Evolutionary conservation across 2,888 invertebrate species (phyloP), one percentile per base, ranked within the genome.

Genomic region (Drosophila atripex): DNA sequence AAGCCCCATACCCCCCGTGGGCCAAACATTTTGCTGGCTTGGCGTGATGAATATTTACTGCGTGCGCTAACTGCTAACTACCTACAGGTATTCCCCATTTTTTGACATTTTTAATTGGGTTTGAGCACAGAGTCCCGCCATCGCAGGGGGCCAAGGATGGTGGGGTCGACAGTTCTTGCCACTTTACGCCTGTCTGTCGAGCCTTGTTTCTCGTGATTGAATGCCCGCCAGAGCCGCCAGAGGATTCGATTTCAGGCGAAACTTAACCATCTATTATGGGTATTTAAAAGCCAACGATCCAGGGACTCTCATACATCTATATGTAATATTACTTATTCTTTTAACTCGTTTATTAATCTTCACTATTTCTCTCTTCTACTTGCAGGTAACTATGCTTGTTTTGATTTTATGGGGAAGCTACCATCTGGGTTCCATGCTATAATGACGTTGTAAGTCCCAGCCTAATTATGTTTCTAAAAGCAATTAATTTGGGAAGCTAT

Each of bases 31-130:
- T 35, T 50, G 41, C 16, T 76, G 79, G 77, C 68, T 70, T 77
- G 79, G 84, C 77, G 87, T 88, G 87, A 86, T 88, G 87, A 88
- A 88, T 87, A 88, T 87, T 88, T 88, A 87, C 88, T 86, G 87
- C 87, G 76, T 85, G 76, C 77, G 76, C 82, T 86, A 79, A 84
- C 84, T 84, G 85, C 86, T 84, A 88, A 86, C 85, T 88, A 88
- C 86, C 85, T 88, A 82, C 88, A 88, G 86, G 88, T 86, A 86
- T 86, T 86, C 79, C 47, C 71, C 77, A 78, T 82, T 86, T 82
- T 75, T 76, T 82, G 87, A 85, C 87, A 85, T 87, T 85, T 85
- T 85, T 85, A 85, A 85, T 85, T 85, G 84, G 84, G 84, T 86
- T 85, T 82, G 84, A 84, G 84, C 82, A 30, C 75, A 75, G 65